phyloP scores from a whole-genome alignment of 2,113 vertebrate genomes.

The Chaetorhynchus papuensis region DNA sequence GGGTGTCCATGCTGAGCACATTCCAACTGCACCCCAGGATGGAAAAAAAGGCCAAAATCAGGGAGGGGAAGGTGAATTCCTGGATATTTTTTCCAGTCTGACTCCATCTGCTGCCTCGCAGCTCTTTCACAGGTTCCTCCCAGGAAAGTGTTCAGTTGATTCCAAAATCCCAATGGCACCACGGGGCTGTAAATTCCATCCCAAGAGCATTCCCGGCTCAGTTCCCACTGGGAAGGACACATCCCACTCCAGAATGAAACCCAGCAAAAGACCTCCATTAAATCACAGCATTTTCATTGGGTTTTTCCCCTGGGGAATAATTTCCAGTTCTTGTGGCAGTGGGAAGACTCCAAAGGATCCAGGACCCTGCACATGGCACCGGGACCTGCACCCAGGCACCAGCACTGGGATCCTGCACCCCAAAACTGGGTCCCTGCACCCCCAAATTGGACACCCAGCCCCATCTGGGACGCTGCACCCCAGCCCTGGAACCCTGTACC shows the following conservation, averaged over 20 bases:
- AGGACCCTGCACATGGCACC: neutral
- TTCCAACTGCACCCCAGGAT: neutral
- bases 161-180: neutral
- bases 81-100: neutral
- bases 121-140: neutral
- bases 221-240: neutral
- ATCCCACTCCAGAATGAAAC: neutral
- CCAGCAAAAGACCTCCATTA: neutral
- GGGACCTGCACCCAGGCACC: neutral
- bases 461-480: neutral
- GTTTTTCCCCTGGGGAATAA: neutral
- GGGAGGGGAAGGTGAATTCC: accelerated
- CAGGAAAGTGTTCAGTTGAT: neutral
- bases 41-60: neutral
- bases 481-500: no score
- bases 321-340: neutral
- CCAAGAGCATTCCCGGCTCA: neutral
- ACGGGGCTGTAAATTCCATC: neutral
- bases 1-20: neutral
- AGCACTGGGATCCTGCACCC: neutral
- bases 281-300: neutral
- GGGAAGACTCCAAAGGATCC: neutral
- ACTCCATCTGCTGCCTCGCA: neutral
- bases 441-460: neutral
- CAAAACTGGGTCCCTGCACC: neutral